Percentiles rank a stretch among this genome's conserved stretches.
Conservation (phyloP, 2,113 vertebrate species). For the Otis tarda region DNA sequence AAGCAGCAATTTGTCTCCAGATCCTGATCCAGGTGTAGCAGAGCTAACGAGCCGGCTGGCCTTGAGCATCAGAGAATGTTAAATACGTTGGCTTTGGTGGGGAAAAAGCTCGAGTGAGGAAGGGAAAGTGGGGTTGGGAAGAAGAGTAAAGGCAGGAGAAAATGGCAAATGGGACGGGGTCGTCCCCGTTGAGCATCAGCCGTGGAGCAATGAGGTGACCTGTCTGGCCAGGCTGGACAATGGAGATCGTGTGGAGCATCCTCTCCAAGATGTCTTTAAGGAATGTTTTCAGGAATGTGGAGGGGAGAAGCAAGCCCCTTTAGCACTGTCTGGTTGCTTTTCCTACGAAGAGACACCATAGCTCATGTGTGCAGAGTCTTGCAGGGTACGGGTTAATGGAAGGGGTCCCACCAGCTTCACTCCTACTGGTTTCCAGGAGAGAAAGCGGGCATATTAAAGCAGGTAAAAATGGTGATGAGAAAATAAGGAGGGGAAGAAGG, state of each 20-base stretch:
- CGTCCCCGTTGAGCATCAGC: background rate
- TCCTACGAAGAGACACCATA: background rate
- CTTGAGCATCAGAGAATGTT: conserved; percentile 58
- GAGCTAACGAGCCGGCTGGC: conserved; percentile 62
- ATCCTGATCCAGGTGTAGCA: conserved; percentile 64
- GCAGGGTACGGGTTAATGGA: background rate
- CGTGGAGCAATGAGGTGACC: background rate
- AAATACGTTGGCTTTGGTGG: background rate
- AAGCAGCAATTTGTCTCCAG: conserved; percentile 72
- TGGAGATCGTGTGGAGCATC: too few relatives aligned
- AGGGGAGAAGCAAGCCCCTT: background rate
- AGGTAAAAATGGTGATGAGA: background rate
- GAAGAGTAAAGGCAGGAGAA: background rate
- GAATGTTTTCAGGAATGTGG: background rate
- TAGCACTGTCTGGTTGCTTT: background rate
- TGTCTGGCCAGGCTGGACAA: accelerated
- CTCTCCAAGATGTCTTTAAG: background rate
- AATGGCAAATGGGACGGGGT: background rate
- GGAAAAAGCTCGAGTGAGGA: background rate
- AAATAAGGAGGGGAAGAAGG: conserved; percentile 10
- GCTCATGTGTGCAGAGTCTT: accelerated
- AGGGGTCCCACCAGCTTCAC: background rate
- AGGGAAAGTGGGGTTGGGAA: background rate
- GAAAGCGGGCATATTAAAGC: background rate
- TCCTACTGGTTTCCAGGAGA: background rate